Percentiles rank a stretch among this genome's conserved stretches.
Evolutionary conservation across 2,888 invertebrate genomes (phyloP).

Genomic region (Flexamia atlantica): DNA sequence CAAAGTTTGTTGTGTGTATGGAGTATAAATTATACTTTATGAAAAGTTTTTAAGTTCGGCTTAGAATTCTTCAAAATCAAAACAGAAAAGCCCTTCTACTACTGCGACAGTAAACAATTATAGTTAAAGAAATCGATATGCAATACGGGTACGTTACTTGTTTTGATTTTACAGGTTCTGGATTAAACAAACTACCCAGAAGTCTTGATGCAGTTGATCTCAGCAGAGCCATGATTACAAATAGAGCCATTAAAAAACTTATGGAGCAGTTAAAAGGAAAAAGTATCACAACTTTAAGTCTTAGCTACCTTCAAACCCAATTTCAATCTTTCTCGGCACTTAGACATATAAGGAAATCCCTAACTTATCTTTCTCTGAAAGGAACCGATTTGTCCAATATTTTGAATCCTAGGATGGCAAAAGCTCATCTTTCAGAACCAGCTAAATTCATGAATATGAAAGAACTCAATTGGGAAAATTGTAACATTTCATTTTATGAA

Average conservation of each 20-base stretch:
- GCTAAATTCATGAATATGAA: constrained; percentile 13
- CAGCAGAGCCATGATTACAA: not conserved
- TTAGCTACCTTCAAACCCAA: not conserved
- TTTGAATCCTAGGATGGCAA: not conserved
- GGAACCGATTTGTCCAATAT: constrained; percentile 7
- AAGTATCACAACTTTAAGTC: constrained; percentile 32
- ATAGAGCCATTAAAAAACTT: not conserved
- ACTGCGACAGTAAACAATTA: no score
- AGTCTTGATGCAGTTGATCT: not conserved
- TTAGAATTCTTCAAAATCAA: no score
- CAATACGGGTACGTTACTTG: no score
- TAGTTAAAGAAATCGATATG: no score
- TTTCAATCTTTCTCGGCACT: not conserved
- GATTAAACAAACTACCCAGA: not conserved
- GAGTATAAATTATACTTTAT: no score
- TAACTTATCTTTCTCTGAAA: constrained; percentile 33
- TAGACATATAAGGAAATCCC: not conserved
- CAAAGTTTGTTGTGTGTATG: no score
- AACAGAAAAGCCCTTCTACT: no score
- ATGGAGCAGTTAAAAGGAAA: not conserved
- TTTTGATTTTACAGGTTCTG: constrained; percentile 1
- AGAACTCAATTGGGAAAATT: constrained; percentile 50
- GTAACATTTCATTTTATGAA: constrained; percentile 14
- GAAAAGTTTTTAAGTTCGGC: no score
- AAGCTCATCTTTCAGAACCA: not conserved